A percentile compares a stretch with the other conserved stretches of the same genome.
phyloP scores from a whole-genome alignment of 2,113 vertebrate species.

The Phrynosoma blainvillii region DNA sequence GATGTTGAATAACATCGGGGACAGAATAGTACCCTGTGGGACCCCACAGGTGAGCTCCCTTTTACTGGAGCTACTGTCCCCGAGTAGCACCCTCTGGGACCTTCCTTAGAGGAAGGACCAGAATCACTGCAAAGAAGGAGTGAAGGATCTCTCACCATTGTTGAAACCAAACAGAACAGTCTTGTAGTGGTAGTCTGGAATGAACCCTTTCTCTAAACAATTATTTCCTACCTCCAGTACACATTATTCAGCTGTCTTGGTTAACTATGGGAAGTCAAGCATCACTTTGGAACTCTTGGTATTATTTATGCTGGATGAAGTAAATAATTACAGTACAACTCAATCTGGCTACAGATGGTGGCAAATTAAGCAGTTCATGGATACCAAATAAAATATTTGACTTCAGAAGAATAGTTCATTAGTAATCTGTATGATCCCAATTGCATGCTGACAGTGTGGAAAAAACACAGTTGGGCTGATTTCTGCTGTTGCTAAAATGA shows the following conservation, averaged over 20 bases:
- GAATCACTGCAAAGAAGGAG: too few relatives aligned
- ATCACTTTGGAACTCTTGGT: neutral
- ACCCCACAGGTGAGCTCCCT: too few relatives aligned
- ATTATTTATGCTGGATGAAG: neutral
- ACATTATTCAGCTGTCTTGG: conserved; percentile 7
- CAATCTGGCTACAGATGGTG: conserved; percentile 24
- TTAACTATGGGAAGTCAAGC: neutral
- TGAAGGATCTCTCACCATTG: neutral
- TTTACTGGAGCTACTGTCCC: too few relatives aligned
- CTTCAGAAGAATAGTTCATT: conserved; percentile 1
- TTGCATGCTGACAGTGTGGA: neutral
- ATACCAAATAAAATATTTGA: conserved; percentile 20
- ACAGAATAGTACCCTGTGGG: too few relatives aligned
- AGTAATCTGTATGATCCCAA: neutral
- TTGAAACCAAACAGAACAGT: neutral
- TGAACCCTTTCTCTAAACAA: neutral
- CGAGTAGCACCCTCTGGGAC: too few relatives aligned
- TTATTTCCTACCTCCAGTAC: neutral
- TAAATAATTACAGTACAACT: neutral
- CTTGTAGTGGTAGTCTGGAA: neutral
- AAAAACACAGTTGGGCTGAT: neutral
- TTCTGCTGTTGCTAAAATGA: neutral
- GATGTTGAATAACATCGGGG: too few relatives aligned
- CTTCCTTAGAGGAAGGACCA: too few relatives aligned
- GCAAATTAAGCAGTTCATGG: neutral